Evolutionary conservation across 2,888 invertebrate genomes (phyloP).

Genomic region (Lasioglossum lativentre): DNA sequence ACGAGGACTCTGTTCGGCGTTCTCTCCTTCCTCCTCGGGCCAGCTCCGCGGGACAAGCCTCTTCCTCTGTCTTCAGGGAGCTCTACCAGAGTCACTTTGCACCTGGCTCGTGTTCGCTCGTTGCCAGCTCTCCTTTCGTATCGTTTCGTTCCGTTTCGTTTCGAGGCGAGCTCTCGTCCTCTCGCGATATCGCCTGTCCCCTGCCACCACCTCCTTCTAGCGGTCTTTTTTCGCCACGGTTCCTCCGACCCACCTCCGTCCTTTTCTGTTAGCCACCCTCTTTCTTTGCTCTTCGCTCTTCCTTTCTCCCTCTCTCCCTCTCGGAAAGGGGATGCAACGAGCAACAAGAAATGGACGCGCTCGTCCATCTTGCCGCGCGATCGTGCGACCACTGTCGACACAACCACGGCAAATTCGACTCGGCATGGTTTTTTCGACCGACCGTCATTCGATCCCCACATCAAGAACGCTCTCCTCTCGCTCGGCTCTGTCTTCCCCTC

Average conservation of each 20-base stretch:
- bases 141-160: constrained; percentile 32
- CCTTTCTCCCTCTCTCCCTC: not conserved
- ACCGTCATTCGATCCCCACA: constrained; percentile 8
- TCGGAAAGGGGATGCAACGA: constrained; percentile 33
- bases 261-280: not conserved
- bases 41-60: constrained; percentile 25
- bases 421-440: constrained; percentile 28
- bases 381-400: constrained; percentile 62
- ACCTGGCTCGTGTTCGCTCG: constrained; percentile 76
- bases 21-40: constrained; percentile 57
- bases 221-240: constrained; percentile 9
- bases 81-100: constrained; percentile 79
- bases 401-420: constrained; percentile 54
- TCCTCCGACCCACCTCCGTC: not conserved
- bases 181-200: constrained; percentile 65
- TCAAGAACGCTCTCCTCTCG: not conserved
- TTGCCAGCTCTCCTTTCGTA: constrained; percentile 59
- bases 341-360: constrained; percentile 25
- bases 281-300: not conserved
- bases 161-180: constrained; percentile 33
- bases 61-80: constrained; percentile 65
- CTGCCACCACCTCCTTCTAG: not conserved
- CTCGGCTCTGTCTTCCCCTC: not conserved
- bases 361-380: constrained; percentile 59
- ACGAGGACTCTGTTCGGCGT: constrained; percentile 74